Conservation (phyloP, 1,140 invertebrate genomes). For the Drosophila sulfurigaster region DNA sequence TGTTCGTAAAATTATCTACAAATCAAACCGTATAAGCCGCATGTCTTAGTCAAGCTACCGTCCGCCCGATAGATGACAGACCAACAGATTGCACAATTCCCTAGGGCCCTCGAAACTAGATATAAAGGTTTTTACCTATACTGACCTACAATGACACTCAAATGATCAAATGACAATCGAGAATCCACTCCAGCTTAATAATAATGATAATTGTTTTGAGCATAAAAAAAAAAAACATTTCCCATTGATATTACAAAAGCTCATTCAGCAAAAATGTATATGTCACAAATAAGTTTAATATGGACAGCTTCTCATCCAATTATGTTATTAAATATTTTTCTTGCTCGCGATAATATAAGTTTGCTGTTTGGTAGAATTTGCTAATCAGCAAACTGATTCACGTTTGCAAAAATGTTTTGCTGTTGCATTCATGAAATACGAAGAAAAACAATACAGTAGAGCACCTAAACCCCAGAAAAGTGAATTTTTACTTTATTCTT, state of each 20-base stretch:
- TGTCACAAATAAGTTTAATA: too few species aligned
- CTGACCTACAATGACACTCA: slow-evolving; percentile 31
- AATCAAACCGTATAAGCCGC: slow-evolving; percentile 71
- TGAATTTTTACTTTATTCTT: slow-evolving; percentile 60
- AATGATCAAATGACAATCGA: neutral
- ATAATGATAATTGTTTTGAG: neutral
- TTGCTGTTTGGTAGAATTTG: slow-evolving; percentile 30
- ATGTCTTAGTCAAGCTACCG: slow-evolving; percentile 32
- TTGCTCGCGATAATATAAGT: slow-evolving; percentile 1
- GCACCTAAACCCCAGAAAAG: slow-evolving; percentile 37
- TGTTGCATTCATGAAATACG: slow-evolving; percentile 44
- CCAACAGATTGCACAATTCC: slow-evolving; percentile 66
- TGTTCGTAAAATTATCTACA: slow-evolving; percentile 77
- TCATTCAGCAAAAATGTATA: neutral
- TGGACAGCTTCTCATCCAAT: neutral
- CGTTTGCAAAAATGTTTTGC: slow-evolving; percentile 45
- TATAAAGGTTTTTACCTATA: slow-evolving; percentile 48
- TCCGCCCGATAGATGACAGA: slow-evolving; percentile 38
- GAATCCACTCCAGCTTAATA: neutral
- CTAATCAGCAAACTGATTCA: slow-evolving; percentile 45
- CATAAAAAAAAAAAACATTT: neutral
- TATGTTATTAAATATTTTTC: neutral
- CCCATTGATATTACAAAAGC: too few species aligned
- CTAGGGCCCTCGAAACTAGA: slow-evolving; percentile 70
- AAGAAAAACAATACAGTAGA: slow-evolving; percentile 39